A percentile compares a stretch with the other conserved stretches of the same genome.
Evolutionary conservation across 2,888 invertebrate species (phyloP).

Genomic region (Acrocyrtus sp.): DNA sequence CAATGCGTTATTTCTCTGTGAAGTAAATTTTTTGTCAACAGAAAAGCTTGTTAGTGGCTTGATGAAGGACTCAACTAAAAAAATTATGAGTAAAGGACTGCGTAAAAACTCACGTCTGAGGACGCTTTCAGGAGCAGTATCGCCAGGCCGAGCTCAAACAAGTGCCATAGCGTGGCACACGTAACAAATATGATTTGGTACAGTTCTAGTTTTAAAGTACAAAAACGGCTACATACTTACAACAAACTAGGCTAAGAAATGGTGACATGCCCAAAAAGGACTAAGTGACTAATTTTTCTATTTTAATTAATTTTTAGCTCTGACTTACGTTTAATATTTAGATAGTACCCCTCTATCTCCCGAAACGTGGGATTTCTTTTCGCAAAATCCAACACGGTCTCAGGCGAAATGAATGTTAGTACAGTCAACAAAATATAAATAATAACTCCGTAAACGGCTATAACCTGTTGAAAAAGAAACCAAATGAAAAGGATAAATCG

Average conservation of each 20-base stretch:
- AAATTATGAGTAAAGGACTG: conserved; percentile 9
- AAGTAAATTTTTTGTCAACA: too few species aligned
- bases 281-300: too few species aligned
- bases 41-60: neutral
- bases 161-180: conserved; percentile 42
- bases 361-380: conserved; percentile 48
- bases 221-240: too few species aligned
- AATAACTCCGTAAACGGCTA: conserved; percentile 47
- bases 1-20: conserved; percentile 36
- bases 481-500: neutral
- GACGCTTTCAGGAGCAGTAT: conserved; percentile 51
- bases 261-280: too few species aligned
- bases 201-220: too few species aligned
- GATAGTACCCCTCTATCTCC: conserved; percentile 39
- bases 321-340: conserved; percentile 41
- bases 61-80: neutral
- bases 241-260: too few species aligned
- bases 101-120: conserved; percentile 28
- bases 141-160: conserved; percentile 54
- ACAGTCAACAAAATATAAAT: conserved; percentile 51
- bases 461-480: conserved; percentile 39
- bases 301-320: neutral
- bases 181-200: conserved; percentile 52
- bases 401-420: conserved; percentile 50
- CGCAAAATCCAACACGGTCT: conserved; percentile 36